Conservation (phyloP, 2,888 invertebrate genomes). For the Brenthis daphne region DNA sequence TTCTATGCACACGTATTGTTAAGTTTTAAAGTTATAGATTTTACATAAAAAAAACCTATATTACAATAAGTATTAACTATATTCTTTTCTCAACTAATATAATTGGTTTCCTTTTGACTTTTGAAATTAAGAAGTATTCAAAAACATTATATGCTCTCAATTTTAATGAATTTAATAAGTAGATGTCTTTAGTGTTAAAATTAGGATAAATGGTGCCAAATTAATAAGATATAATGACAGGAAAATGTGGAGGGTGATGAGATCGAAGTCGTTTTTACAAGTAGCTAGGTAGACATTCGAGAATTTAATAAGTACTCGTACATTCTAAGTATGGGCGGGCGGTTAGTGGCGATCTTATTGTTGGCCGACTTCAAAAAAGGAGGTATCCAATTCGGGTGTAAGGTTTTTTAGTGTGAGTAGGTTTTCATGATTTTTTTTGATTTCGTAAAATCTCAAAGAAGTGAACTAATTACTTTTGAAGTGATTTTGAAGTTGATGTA, state of each 20-base stretch:
- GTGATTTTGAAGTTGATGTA: too few species aligned
- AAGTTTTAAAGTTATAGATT: constrained; percentile 18
- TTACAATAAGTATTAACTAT: too few species aligned
- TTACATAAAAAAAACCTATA: background rate
- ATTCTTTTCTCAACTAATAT: background rate
- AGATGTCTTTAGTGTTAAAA: constrained; percentile 33
- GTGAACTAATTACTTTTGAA: too few species aligned
- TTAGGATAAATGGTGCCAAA: constrained; percentile 57
- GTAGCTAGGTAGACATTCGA: constrained; percentile 50
- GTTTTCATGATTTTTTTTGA: too few species aligned
- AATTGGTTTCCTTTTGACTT: background rate
- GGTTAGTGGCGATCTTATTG: background rate
- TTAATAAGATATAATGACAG: constrained; percentile 41
- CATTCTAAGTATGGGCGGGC: background rate
- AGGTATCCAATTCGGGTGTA: too few species aligned
- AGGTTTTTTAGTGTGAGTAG: too few species aligned
- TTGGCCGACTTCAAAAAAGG: background rate
- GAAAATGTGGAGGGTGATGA: constrained; percentile 36
- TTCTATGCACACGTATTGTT: constrained; percentile 1
- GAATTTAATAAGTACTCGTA: constrained; percentile 34
- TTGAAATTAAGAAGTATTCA: background rate
- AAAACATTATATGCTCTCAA: constrained; percentile 13
- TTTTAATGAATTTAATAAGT: constrained; percentile 35
- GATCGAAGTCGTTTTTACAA: constrained; percentile 44
- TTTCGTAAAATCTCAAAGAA: too few species aligned